These are phyloP conservation scores for Rhagonycha lutea DNA, from an alignment of 2,888 invertebrate genomes.

Conservation along the genomic window DNA sequence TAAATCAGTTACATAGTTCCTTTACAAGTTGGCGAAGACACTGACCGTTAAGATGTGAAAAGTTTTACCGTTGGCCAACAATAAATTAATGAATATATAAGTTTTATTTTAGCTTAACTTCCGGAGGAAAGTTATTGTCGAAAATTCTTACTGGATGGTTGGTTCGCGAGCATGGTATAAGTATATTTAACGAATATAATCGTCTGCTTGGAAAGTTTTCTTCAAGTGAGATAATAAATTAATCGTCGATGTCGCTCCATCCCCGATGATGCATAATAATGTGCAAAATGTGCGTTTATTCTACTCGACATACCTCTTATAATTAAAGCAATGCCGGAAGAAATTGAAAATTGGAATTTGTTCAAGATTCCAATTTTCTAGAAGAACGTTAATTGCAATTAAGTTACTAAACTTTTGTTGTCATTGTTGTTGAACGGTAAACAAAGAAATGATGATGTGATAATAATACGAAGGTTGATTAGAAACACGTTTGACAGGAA, in stretches of 20 bases:
- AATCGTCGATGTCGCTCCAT: background rate
- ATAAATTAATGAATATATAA: background rate
- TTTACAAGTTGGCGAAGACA: conserved; percentile 27
- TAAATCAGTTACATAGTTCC: conserved; percentile 14
- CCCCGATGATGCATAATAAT: background rate
- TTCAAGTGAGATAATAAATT: no score
- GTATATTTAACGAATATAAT: no score
- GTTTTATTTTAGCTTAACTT: background rate
- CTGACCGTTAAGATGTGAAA: conserved; percentile 32
- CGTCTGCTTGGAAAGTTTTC: background rate
- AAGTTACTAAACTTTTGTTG: background rate
- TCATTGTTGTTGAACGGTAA: conserved; percentile 7
- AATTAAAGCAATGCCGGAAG: background rate
- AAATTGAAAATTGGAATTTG: background rate
- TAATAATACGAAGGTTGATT: conserved; percentile 33
- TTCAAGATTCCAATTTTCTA: background rate
- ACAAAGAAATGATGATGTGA: conserved; percentile 23
- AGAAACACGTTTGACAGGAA: conserved; percentile 37
- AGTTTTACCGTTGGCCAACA: background rate
- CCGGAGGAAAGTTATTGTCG: background rate
- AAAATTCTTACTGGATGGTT: background rate
- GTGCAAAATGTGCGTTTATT: background rate
- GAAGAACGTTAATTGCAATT: background rate
- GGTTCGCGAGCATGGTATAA: no score
- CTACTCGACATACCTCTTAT: no score